Conservation (phyloP, 2,113 vertebrate genomes). For the Anguilla japonica region DNA sequence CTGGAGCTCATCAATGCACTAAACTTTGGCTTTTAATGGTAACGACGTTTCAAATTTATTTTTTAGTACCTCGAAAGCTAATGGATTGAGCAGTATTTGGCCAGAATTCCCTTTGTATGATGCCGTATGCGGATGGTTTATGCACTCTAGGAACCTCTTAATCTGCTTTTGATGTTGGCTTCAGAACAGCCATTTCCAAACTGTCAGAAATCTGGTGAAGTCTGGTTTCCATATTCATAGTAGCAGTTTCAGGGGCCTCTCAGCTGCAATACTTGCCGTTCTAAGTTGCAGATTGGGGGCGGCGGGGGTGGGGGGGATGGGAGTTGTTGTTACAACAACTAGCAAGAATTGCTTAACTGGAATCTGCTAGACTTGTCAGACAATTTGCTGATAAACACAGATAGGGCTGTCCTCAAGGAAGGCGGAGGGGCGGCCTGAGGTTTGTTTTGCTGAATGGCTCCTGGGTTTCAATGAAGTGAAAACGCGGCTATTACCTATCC, state of each 20-base stretch:
- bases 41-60: background rate
- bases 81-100: background rate
- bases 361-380: constrained; percentile 36
- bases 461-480: constrained; percentile 13
- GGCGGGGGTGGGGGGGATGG: background rate
- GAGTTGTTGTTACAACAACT: constrained; percentile 11
- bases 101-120: background rate
- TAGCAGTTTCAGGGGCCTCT: background rate
- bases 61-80: background rate
- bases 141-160: background rate
- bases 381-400: constrained; percentile 27
- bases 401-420: background rate
- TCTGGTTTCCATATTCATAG: background rate
- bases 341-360: constrained; percentile 7
- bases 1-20: background rate
- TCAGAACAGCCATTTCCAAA: background rate
- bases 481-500: constrained; percentile 46
- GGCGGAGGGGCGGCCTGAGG: background rate
- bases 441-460: constrained; percentile 17
- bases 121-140: background rate
- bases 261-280: background rate
- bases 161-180: background rate
- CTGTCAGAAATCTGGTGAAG: background rate
- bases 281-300: background rate
- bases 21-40: background rate